phyloP scores from a whole-genome alignment of 2,888 invertebrate genomes.

The Athalia rosae region DNA sequence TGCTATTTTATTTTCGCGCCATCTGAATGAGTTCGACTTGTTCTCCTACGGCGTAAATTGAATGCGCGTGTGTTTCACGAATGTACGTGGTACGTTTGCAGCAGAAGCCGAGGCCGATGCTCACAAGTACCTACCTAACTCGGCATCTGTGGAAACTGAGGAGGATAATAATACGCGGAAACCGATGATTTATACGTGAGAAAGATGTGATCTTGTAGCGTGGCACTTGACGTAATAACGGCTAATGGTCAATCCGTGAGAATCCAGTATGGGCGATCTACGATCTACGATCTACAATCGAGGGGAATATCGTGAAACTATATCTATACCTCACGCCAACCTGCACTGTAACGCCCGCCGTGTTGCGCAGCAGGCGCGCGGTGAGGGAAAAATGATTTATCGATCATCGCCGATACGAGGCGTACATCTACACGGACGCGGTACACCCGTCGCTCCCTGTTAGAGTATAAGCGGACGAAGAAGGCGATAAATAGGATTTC shows the following conservation, averaged over 20 bases:
- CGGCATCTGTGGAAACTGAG: background rate
- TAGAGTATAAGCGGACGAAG: background rate
- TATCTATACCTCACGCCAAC: too few relatives aligned
- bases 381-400: conserved; percentile 37
- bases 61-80: too few relatives aligned
- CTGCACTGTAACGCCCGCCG: background rate
- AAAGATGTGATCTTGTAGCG: conserved; percentile 41
- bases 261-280: conserved; percentile 19
- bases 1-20: too few relatives aligned
- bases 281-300: conserved; percentile 22
- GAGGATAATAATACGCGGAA: conserved; percentile 30
- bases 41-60: too few relatives aligned
- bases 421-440: background rate
- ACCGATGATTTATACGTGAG: conserved; percentile 43
- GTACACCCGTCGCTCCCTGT: background rate
- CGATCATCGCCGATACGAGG: background rate
- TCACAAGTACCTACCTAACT: too few relatives aligned
- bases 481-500: conserved; percentile 24
- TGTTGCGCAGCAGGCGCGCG: background rate
- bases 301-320: background rate
- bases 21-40: too few relatives aligned
- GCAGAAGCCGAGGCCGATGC: too few relatives aligned
- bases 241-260: conserved; percentile 42
- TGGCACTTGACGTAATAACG: conserved; percentile 43
- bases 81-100: too few relatives aligned